Conservation (phyloP, 2,797 vertebrate genomes). For the Propithecus deckenii region DNA sequence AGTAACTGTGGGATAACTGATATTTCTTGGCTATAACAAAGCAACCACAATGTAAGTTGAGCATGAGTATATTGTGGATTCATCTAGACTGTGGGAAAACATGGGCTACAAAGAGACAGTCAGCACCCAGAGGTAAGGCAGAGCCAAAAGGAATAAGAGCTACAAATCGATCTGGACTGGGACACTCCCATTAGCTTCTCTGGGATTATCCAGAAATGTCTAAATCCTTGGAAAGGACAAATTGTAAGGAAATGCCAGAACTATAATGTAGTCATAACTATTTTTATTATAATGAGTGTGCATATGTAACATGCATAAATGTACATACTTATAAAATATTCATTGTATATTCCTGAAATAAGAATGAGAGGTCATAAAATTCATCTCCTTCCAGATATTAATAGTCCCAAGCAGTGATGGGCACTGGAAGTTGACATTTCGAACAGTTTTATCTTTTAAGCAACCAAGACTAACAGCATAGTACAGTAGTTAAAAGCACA, state of each 20-base stretch:
- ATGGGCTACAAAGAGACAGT: not conserved
- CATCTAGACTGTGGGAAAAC: not conserved
- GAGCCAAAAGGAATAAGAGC: not conserved
- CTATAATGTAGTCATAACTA: not conserved
- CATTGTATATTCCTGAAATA: not conserved
- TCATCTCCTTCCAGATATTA: slow-evolving; percentile 15
- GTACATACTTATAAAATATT: slow-evolving; percentile 45
- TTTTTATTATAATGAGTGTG: not conserved
- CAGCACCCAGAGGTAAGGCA: not conserved
- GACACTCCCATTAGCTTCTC: not conserved
- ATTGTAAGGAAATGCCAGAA: not conserved
- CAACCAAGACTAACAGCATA: not conserved
- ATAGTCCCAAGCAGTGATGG: not conserved
- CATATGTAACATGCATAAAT: slow-evolving; percentile 6
- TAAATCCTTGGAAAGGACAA: slow-evolving; percentile 4
- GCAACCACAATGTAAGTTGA: not conserved
- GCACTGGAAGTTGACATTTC: slow-evolving; percentile 31
- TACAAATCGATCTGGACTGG: not conserved
- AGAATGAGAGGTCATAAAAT: slow-evolving; percentile 35
- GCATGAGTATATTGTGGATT: not conserved
- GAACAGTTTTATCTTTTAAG: slow-evolving; percentile 18
- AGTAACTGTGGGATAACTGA: not conserved
- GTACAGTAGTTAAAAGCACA: not conserved
- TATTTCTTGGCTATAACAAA: not conserved
- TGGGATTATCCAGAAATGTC: not conserved